Evolutionary conservation across 2,888 invertebrate species (phyloP).

Genomic region (Pharmacophagus antenor): DNA sequence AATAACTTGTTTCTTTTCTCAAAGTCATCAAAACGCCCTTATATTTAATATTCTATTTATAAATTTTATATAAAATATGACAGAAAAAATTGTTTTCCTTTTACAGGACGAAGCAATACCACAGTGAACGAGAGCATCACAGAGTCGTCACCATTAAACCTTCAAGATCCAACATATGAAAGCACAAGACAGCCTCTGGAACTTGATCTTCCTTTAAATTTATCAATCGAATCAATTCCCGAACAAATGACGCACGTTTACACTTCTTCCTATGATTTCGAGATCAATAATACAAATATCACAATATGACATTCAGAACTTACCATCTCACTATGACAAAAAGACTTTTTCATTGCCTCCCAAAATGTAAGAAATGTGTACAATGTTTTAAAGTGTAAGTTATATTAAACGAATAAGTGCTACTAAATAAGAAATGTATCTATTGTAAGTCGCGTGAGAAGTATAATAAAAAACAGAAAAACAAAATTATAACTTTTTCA

Average conservation of each 20-base stretch:
- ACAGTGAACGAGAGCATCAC: constrained; percentile 55
- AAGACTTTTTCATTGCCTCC: constrained; percentile 1
- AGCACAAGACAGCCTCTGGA: constrained; percentile 33
- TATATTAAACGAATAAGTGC: neutral
- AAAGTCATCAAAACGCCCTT: no score
- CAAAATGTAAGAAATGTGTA: neutral
- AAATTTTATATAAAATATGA: neutral
- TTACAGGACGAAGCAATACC: constrained; percentile 75
- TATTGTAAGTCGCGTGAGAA: neutral
- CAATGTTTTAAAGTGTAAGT: constrained; percentile 16
- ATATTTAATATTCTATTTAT: no score
- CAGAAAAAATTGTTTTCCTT: constrained; percentile 25
- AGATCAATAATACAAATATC: constrained; percentile 22
- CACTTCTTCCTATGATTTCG: constrained; percentile 32
- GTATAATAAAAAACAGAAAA: neutral
- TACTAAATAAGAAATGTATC: neutral
- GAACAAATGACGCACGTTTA: constrained; percentile 33
- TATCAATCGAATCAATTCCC: constrained; percentile 31
- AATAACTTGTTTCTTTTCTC: no score
- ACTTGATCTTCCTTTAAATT: constrained; percentile 32
- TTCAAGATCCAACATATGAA: constrained; percentile 37
- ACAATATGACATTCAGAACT: constrained; percentile 21
- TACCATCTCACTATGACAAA: constrained; percentile 15
- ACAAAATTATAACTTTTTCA: constrained; percentile 2
- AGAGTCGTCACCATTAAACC: constrained; percentile 40